These are phyloP conservation scores for Actenoides lindsayi DNA, from an alignment of 2,113 vertebrate species.

Conservation along the genomic window DNA sequence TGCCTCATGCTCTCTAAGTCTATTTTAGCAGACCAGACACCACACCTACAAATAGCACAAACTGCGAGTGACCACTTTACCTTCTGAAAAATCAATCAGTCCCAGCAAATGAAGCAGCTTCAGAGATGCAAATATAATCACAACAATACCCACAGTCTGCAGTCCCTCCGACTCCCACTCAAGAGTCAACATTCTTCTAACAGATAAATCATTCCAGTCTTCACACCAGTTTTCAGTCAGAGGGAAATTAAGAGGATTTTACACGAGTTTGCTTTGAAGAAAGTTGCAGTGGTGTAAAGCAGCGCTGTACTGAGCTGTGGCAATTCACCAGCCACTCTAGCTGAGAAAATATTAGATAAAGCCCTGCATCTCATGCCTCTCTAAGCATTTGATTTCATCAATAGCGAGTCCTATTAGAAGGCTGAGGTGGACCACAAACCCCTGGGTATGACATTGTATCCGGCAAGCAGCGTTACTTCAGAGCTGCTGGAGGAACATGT, in stretches of 20 bases:
- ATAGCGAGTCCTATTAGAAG: conserved; percentile 35
- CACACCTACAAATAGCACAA: conserved; percentile 53
- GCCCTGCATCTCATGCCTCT: conserved; percentile 71
- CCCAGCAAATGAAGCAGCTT: conserved; percentile 98
- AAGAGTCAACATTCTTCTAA: conserved; percentile 86
- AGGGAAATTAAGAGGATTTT: conserved; percentile 68
- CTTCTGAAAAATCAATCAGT: conserved; percentile 98
- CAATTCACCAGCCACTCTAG: conserved; percentile 47
- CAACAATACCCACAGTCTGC: conserved; percentile 97
- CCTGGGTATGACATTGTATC: conserved; percentile 37
- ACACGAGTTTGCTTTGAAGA: conserved; percentile 62
- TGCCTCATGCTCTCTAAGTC: neutral
- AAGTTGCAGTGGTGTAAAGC: conserved; percentile 63
- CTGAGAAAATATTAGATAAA: conserved; percentile 57
- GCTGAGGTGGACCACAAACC: conserved; percentile 31
- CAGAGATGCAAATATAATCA: conserved; percentile 95
- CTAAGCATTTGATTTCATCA: conserved; percentile 72
- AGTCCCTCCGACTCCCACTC: conserved; percentile 99
- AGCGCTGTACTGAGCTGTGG: neutral
- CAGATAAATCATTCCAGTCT: conserved; percentile 79
- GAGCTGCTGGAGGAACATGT: conserved; percentile 51
- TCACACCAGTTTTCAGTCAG: conserved; percentile 41
- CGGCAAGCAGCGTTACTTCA: neutral
- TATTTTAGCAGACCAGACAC: conserved; percentile 25
- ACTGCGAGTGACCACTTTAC: conserved; percentile 84